Base-by-base conservation (phyloP, 2,797 vertebrate genomes). In the Falco naumanni region DNA sequence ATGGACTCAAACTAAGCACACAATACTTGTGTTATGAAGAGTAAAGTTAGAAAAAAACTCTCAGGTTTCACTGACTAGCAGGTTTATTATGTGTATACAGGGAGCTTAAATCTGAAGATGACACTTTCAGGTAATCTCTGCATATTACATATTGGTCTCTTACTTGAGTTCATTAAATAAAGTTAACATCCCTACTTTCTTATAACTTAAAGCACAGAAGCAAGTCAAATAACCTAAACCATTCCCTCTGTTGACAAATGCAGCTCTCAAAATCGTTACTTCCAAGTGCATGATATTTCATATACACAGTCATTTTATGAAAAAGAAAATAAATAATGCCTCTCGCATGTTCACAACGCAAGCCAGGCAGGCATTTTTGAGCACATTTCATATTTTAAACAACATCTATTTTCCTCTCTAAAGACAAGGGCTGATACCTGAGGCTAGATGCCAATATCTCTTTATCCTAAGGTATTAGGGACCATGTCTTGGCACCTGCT, bases 161-260 rank as follows among this genome's bases (percentile, higher is more conserved):
- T 87, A 63, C 68, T 87, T 51, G 87, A 93, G 83, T 90, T 96
- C 61, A 93, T 89, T 94, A 97, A 95, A 89, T 94, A 92, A 97
- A 72, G 70, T 70, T 93, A 90, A 88, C 18, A 12, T 82, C 64
- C 53, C 51, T 81, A 87, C 33, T 65, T 97, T 86, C 97, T 95
- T 75, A 9, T 57, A 64, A 68, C 34, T 70, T 75, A 76, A 65
- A 92, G 29, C 41, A 89, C 16, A 72, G 63, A 82, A 82, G 33
- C 24, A 92, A 87, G 54, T 25, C 54, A 84, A 90, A 83, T 80
- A 11, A 80, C 31, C 72, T 83, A 25, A 83, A 64, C 70, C 28
- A 56, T 69, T 97, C 54, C 87, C 84, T 94, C 93, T 95, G 74
- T 92, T 95, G 95, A 97, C 61, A 97, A 97, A 95, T 79, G 72